Conservation (phyloP, 2,888 invertebrate species). For the Habroteleia sp. region DNA sequence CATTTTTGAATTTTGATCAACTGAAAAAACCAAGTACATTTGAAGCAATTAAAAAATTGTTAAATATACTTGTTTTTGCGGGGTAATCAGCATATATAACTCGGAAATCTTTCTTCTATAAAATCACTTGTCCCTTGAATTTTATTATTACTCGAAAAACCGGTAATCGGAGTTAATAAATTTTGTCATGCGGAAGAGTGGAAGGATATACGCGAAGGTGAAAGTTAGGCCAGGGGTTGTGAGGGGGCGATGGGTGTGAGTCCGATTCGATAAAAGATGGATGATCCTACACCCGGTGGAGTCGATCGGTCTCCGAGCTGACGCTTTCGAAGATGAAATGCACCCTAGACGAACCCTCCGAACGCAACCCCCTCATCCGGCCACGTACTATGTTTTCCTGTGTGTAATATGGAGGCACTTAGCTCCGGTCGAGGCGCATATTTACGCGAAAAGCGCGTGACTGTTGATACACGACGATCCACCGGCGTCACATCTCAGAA, state of each 20-base stretch:
- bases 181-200: background rate
- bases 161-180: background rate
- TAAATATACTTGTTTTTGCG: no score
- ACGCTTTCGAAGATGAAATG: constrained; percentile 80
- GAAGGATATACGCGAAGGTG: constrained; percentile 10
- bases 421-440: constrained; percentile 69
- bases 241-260: constrained; percentile 34
- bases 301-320: constrained; percentile 79
- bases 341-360: constrained; percentile 76
- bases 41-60: no score
- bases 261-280: constrained; percentile 79
- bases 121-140: no score
- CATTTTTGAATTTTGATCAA: no score
- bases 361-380: constrained; percentile 40
- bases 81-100: no score
- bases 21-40: no score
- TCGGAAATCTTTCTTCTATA: no score
- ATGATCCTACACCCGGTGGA: constrained; percentile 75
- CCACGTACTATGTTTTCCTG: constrained; percentile 53
- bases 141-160: background rate
- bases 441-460: constrained; percentile 74
- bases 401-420: constrained; percentile 64
- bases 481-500: constrained; percentile 66
- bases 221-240: constrained; percentile 27
- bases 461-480: constrained; percentile 66